Conservation (phyloP, 2,888 invertebrate genomes). For the Zaprionus lineosus region DNA sequence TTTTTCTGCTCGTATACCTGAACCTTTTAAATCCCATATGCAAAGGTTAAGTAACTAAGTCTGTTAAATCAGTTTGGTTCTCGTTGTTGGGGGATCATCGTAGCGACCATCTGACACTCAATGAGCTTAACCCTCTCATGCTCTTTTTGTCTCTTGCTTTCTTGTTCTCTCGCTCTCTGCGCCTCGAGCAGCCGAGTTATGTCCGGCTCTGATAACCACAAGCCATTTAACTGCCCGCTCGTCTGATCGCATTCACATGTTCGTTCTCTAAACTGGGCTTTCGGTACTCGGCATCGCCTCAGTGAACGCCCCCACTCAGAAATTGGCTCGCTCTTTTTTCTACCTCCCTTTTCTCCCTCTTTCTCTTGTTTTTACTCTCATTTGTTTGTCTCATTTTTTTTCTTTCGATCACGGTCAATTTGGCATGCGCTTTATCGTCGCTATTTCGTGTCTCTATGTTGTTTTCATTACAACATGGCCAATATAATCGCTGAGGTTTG, state of each 20-base stretch:
- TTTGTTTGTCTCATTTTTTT: not conserved
- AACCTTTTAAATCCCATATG: too few relatives aligned
- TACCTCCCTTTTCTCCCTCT: not conserved
- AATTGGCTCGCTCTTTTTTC: not conserved
- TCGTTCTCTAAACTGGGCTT: slow-evolving; percentile 45
- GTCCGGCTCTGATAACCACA: slow-evolving; percentile 48
- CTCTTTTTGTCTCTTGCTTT: too few relatives aligned
- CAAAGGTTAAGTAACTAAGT: too few relatives aligned
- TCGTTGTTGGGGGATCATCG: too few relatives aligned
- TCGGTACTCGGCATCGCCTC: slow-evolving; percentile 59
- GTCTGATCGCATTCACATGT: slow-evolving; percentile 57
- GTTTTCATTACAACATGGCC: slow-evolving; percentile 36
- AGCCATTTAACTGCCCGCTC: slow-evolving; percentile 38
- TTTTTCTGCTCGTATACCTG: too few relatives aligned
- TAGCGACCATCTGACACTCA: not conserved
- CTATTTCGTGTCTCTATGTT: slow-evolving; percentile 17
- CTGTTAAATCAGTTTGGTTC: too few relatives aligned
- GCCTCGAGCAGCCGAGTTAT: too few relatives aligned
- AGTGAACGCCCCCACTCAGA: slow-evolving; percentile 44
- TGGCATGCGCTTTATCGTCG: slow-evolving; percentile 35
- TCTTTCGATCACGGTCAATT: slow-evolving; percentile 61
- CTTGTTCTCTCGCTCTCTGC: slow-evolving; percentile 10
- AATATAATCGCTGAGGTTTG: slow-evolving; percentile 33
- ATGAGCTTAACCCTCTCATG: too few relatives aligned
- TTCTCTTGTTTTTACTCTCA: not conserved